Conservation (phyloP, 2,797 vertebrate species). For the Peromyscus melanophrys region DNA sequence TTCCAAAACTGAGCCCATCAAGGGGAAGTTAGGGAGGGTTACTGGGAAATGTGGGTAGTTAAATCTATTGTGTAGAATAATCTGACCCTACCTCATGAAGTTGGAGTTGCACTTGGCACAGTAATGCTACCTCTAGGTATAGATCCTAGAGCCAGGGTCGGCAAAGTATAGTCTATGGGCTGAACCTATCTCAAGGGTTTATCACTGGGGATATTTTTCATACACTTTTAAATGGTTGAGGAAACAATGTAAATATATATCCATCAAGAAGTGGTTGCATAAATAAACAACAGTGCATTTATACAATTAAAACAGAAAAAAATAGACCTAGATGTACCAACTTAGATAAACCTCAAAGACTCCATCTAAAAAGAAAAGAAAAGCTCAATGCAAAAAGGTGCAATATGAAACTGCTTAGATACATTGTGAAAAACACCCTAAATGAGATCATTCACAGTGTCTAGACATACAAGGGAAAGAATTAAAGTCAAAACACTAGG, state of each 20-base stretch:
- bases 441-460: background rate
- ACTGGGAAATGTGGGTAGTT: background rate
- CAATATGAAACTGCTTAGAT: constrained; percentile 32
- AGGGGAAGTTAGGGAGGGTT: background rate
- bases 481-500: constrained; percentile 22
- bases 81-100: background rate
- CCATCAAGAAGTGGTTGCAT: constrained; percentile 7
- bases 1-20: constrained; percentile 12
- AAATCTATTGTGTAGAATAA: background rate
- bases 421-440: constrained; percentile 35
- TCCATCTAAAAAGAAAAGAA: background rate
- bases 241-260: background rate
- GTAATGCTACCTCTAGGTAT: background rate
- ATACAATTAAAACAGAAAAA: constrained; percentile 54
- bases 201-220: background rate
- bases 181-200: background rate
- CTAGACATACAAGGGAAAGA: background rate
- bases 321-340: background rate
- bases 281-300: constrained; percentile 21
- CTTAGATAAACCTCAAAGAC: constrained; percentile 31
- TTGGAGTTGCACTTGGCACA: background rate
- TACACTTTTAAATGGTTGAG: background rate
- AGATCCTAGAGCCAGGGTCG: background rate
- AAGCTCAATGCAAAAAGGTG: constrained; percentile 1
- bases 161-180: background rate